Percentiles rank a stretch among this genome's conserved stretches.
Conservation (phyloP, 2,113 vertebrate genomes). For the Taurulus bubalis region DNA sequence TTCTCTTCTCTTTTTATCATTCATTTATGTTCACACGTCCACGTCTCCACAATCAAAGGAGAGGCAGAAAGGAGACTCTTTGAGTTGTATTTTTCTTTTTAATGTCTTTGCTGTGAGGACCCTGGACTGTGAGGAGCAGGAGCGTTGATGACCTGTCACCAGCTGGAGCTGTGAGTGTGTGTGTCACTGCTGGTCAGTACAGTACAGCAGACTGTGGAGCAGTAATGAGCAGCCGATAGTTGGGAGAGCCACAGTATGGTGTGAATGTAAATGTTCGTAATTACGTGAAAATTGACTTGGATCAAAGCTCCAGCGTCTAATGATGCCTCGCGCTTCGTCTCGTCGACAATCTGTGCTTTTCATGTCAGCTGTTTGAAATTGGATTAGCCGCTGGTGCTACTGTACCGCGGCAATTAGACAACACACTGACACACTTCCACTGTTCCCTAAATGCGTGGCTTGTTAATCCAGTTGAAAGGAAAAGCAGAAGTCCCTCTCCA, state of each 20-base stretch:
- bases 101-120: constrained; percentile 33
- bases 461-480: constrained; percentile 48
- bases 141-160: constrained; percentile 41
- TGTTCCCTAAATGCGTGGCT: constrained; percentile 47
- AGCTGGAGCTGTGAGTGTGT: constrained; percentile 30
- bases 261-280: constrained; percentile 68
- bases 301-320: constrained; percentile 70
- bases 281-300: constrained; percentile 64
- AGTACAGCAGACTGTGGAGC: constrained; percentile 41
- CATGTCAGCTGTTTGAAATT: constrained; percentile 67
- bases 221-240: constrained; percentile 67
- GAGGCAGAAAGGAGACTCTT: neutral
- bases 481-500: constrained; percentile 32
- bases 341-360: constrained; percentile 62
- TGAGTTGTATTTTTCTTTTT: constrained; percentile 15
- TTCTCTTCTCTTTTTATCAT: constrained; percentile 18
- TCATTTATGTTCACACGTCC: constrained; percentile 45
- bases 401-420: constrained; percentile 70
- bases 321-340: constrained; percentile 54
- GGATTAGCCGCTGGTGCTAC: constrained; percentile 52
- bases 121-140: constrained; percentile 9
- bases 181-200: constrained; percentile 37
- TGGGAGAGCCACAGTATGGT: constrained; percentile 21
- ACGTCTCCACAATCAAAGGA: constrained; percentile 38
- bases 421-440: constrained; percentile 63